phyloP scores from a whole-genome alignment of 2,888 invertebrate genomes.

The Andricus quercusramuli region DNA sequence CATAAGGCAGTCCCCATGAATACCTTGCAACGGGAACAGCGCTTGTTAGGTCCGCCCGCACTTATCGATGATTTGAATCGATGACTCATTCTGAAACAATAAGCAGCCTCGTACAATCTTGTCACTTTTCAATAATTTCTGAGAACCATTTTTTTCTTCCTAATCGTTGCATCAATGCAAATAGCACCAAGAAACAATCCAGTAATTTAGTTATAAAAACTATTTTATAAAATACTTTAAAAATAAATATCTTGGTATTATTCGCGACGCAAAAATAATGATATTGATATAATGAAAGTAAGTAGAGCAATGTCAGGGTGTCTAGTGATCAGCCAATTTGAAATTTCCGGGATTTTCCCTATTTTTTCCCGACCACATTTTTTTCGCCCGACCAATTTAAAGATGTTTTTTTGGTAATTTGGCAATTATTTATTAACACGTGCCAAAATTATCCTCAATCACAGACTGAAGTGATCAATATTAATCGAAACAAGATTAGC shows the following conservation, averaged over 20 bases:
- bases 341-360: too few relatives aligned
- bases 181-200: slow-evolving; percentile 17
- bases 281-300: neutral
- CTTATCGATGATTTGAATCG: slow-evolving; percentile 75
- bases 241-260: slow-evolving; percentile 18
- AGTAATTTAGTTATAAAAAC: neutral
- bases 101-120: slow-evolving; percentile 78
- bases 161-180: neutral
- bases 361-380: too few relatives aligned
- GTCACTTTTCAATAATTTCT: slow-evolving; percentile 47
- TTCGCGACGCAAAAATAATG: slow-evolving; percentile 8
- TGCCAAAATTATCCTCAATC: too few relatives aligned
- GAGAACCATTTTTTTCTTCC: slow-evolving; percentile 19
- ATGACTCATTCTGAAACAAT: slow-evolving; percentile 79
- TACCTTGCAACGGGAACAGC: slow-evolving; percentile 78
- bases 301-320: neutral
- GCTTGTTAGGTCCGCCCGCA: slow-evolving; percentile 74
- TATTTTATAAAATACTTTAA: too few relatives aligned
- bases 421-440: too few relatives aligned
- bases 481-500: too few relatives aligned
- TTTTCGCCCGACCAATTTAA: too few relatives aligned
- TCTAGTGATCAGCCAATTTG: too few relatives aligned
- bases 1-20: slow-evolving; percentile 77
- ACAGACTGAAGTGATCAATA: too few relatives aligned
- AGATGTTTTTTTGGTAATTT: too few relatives aligned